Evolutionary conservation across 2,797 vertebrate species (phyloP).

Genomic region (Melanotaenia maccullochi): DNA sequence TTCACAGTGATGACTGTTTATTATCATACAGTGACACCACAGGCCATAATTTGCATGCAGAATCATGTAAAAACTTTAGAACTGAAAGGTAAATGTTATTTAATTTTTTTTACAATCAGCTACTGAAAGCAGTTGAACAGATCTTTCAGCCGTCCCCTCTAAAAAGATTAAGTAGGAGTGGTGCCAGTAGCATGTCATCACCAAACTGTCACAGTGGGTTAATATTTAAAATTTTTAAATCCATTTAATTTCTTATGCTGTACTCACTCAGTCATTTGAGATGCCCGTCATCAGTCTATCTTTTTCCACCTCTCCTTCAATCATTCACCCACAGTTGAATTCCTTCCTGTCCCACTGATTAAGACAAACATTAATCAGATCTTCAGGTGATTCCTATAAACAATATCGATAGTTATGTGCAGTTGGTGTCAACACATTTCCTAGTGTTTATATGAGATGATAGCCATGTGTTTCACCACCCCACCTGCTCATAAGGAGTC

Average conservation of each 20-base stretch:
- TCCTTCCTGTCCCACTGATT: slow-evolving; percentile 69
- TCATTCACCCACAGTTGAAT: slow-evolving; percentile 41
- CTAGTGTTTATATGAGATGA: slow-evolving; percentile 70
- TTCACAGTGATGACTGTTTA: slow-evolving; percentile 37
- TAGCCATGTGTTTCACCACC: slow-evolving; percentile 50
- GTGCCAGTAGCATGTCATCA: too few species aligned
- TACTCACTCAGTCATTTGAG: slow-evolving; percentile 23
- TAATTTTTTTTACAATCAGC: too few species aligned
- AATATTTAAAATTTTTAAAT: not conserved
- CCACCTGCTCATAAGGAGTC: slow-evolving; percentile 66
- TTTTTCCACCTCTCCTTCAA: slow-evolving; percentile 36
- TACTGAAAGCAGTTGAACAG: too few species aligned
- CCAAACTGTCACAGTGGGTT: too few species aligned
- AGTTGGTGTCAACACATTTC: slow-evolving; percentile 62
- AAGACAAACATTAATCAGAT: slow-evolving; percentile 78
- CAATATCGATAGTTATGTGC: slow-evolving; percentile 66
- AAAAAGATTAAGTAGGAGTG: too few species aligned
- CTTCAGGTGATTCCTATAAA: slow-evolving; percentile 75
- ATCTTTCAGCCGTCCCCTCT: too few species aligned
- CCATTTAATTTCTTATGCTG: not conserved
- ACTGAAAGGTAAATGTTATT: too few species aligned
- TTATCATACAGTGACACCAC: slow-evolving; percentile 29
- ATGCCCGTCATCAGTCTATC: slow-evolving; percentile 11
- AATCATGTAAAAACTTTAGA: slow-evolving; percentile 25
- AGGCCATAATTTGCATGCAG: slow-evolving; percentile 13